Evolutionary conservation across 2,797 vertebrate genomes (phyloP).

Genomic region (Apodemus agrarius): DNA sequence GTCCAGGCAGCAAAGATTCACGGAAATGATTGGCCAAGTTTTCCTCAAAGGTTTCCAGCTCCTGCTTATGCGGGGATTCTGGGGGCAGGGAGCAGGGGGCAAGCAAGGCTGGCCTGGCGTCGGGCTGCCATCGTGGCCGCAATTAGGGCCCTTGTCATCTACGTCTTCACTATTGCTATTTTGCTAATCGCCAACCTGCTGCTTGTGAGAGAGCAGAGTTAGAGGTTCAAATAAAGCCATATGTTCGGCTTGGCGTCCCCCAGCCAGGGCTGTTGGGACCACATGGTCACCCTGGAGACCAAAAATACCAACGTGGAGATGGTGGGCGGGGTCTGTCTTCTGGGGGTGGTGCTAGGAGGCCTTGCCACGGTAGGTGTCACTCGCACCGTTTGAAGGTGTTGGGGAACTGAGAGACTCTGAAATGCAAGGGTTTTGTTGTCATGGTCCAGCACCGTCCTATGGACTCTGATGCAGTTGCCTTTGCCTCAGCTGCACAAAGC

Average conservation of each 20-base stretch:
- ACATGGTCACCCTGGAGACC: not conserved
- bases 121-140: not conserved
- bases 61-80: not conserved
- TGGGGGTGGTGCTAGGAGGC: not conserved
- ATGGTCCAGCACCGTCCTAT: not conserved
- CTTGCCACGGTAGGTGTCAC: not conserved
- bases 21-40: slow-evolving; percentile 67
- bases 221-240: slow-evolving; percentile 15
- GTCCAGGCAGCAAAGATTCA: slow-evolving; percentile 76
- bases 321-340: not conserved
- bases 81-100: not conserved
- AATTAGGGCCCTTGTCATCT: not conserved
- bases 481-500: not conserved
- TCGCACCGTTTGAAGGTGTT: not conserved
- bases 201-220: not conserved
- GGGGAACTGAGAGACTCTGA: not conserved
- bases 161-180: not conserved
- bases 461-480: not conserved
- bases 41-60: slow-evolving; percentile 47
- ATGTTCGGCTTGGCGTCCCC: not conserved
- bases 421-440: not conserved
- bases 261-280: not conserved
- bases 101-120: not conserved
- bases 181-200: slow-evolving; percentile 57
- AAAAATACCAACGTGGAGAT: not conserved